Evolutionary conservation across 2,797 vertebrate species (phyloP), one percentile per base, ranked within the genome.

Genomic region (Ctenopoma multispine): DNA sequence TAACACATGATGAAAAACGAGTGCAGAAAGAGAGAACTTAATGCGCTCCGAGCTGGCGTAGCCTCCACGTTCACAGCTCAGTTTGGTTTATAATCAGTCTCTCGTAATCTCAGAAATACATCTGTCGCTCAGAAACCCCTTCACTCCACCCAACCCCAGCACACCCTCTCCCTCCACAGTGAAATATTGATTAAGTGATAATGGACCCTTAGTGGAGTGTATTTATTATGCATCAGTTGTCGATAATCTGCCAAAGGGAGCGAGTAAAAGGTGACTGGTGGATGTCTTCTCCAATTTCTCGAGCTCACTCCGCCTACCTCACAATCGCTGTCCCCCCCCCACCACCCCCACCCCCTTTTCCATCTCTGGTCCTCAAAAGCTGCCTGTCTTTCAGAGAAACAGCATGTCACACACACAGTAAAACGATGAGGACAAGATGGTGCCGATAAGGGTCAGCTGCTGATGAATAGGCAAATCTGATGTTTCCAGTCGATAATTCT

Each of bases 191-290:
- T 94, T 93, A 92, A 89, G 91, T 90, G 92, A 95, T 95, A 95
- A 95, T 95, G 95, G 94, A 95, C 94, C 94, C 92, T 95, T 92
- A 94, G 93, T 95, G 92, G 93, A 95, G 95, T 94, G 94, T 94
- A 95, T 95, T 95, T 95, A 95, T 95, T 95, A 95, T 95, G 95
- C 95, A 95, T 94, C 94, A 94, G 92, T 90, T 94, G 94, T 94
- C 94, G 80, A 95, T 95, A 94, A 94, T 94, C 92, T 83, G 90
- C 84, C 92, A 93, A 92, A 92, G 92, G 89, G 90, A 92, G 93
- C 87, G 92, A 94, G 94, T 94, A 92, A 94, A 95, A 93, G 94
- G 93, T 94, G 94, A 94, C 92, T 93, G 92, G 83, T 94, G 92
- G 90, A 91, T 82, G 90, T 93, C 92, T 85, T 93, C 93, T 95